Evolutionary conservation across 2,888 invertebrate genomes (phyloP).

Genomic region (Tribolium freemani): DNA sequence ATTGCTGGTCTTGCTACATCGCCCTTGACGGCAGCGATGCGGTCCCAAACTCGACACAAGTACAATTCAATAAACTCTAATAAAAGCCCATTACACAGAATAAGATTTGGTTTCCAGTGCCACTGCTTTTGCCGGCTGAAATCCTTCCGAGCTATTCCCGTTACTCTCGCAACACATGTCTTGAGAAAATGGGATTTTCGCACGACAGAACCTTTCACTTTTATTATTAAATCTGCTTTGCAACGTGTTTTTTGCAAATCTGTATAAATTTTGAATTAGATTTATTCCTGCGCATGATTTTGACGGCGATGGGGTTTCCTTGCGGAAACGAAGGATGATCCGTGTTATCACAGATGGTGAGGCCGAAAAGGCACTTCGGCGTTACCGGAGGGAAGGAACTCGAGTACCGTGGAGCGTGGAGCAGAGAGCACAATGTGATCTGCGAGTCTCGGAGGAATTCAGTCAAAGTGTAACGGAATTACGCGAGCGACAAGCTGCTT

Average conservation of each 20-base stretch:
- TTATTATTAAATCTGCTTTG: conserved; percentile 18
- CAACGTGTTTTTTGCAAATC: conserved; percentile 4
- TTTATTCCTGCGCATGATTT: neutral
- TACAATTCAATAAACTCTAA: conserved; percentile 48
- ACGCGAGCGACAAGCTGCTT: conserved; percentile 53
- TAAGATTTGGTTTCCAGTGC: conserved; percentile 37
- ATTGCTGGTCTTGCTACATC: conserved; percentile 47
- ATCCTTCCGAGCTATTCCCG: conserved; percentile 30
- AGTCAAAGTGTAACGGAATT: conserved; percentile 54
- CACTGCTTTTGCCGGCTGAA: conserved; percentile 9
- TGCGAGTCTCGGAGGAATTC: conserved; percentile 46
- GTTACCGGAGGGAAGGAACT: conserved; percentile 29
- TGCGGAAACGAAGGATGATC: conserved; percentile 24
- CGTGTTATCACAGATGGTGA: conserved; percentile 40
- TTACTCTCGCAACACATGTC: conserved; percentile 29
- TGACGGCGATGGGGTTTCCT: conserved; percentile 25
- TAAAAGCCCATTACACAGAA: conserved; percentile 45
- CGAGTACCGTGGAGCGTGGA: conserved; percentile 30
- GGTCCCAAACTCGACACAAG: conserved; percentile 40
- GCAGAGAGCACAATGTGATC: conserved; percentile 48
- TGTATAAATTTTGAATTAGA: neutral
- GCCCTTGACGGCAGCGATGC: conserved; percentile 39
- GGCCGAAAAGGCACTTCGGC: conserved; percentile 35
- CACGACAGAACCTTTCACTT: conserved; percentile 24
- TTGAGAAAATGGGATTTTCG: conserved; percentile 28